Evolutionary conservation across 2,888 invertebrate species (phyloP), one percentile per base, ranked within the genome.

Genomic region (Cancer borealis): DNA sequence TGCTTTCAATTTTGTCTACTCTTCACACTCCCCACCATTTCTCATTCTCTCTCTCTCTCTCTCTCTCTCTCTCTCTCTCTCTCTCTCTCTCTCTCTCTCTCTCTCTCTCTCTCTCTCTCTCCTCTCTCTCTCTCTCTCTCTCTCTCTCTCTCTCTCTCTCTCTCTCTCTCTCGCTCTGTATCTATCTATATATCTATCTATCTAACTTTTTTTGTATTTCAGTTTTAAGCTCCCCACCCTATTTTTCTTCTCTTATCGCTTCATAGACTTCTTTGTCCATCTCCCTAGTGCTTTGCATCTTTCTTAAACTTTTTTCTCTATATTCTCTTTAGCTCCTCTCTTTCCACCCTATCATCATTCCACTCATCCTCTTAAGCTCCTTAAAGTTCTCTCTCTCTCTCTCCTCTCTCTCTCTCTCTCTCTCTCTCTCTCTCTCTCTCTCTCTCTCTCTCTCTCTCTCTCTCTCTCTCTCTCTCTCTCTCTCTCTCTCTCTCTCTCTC

Each of bases 361-460:
- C n/a, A 79, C 79, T 79, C 30, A 79, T 79, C 79, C 79, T 79
- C 79, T 6, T 79, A 79, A 79, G 26, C n/a, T 79, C 4, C 79
- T 79, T 79, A 4, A 26, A 8, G 4, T 26, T n/a, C 26, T 79
- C 26, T 79, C 26, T 79, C n/a, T 73, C 26, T 26, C 26, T 26
- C 26, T 26, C 26, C 17, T 17, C 17, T 73, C 73, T 73, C 73
- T 73, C 73, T 73, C 73, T 79, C 26, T 79, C 26, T 84, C 84
- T 84, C 84, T 84, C 84, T 84, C 84, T 84, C 84, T 84, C 84
- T 84, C 84, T 84, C 84, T 84, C 84, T 84, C 84, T 84, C 84
- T 84, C 84, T 84, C 84, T 84, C 79, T 79, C 79, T 79, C 79
- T 79, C 79, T 79, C 79, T 79, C 79, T 79, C 79, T 79, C 79